phyloP scores from a whole-genome alignment of 1,140 invertebrate species.

The Cydia amplana region DNA sequence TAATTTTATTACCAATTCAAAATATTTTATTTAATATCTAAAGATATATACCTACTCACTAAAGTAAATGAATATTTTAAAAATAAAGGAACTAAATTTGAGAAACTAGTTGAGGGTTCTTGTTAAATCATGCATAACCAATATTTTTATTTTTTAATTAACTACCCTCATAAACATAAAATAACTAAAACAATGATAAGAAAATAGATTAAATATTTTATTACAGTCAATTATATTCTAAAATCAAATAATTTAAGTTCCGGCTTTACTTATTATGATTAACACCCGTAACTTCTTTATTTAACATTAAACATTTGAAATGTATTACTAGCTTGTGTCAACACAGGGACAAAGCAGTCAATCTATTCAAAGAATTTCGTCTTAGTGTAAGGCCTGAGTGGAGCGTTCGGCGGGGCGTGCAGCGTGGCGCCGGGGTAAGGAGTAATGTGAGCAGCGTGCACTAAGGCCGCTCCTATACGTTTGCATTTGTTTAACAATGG shows the following conservation, averaged over 20 bases:
- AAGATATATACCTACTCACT: neutral
- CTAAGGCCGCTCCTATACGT: too few relatives aligned
- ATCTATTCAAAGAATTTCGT: conserved; percentile 10
- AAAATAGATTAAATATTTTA: neutral
- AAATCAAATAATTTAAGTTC: neutral
- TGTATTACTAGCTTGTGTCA: neutral
- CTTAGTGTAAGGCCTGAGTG: too few relatives aligned
- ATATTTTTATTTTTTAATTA: neutral
- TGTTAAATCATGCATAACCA: too few relatives aligned
- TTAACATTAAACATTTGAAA: neutral
- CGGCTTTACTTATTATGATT: neutral
- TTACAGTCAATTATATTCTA: neutral
- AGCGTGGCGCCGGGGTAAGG: too few relatives aligned
- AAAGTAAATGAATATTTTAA: neutral
- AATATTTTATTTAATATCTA: neutral
- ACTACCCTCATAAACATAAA: neutral
- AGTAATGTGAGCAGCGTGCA: too few relatives aligned
- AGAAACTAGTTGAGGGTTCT: neutral
- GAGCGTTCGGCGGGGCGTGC: too few relatives aligned
- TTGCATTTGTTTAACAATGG: too few relatives aligned
- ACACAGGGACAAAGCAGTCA: neutral
- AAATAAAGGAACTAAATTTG: neutral
- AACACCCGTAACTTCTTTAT: too few relatives aligned
- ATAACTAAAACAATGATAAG: neutral
- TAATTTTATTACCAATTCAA: neutral